Conservation (phyloP, 2,888 invertebrate genomes). For the Aelia acuminata region DNA sequence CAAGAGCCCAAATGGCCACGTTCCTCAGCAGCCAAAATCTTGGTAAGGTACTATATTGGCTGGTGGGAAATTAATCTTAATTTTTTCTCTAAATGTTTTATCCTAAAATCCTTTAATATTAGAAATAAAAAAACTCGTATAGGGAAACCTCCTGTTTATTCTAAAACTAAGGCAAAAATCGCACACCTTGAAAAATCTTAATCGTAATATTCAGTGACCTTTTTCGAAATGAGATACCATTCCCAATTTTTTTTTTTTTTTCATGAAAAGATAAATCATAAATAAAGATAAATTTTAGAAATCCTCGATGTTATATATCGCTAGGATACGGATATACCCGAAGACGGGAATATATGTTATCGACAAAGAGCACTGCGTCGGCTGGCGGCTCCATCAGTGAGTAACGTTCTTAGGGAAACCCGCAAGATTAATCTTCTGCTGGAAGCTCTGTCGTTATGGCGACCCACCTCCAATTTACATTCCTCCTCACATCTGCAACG, state of each 20-base stretch:
- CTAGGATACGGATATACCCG: neutral
- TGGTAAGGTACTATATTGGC: neutral
- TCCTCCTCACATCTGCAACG: neutral
- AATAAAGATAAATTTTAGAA: neutral
- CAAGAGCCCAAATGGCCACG: neutral
- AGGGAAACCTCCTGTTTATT: no score
- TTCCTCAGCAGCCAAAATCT: neutral
- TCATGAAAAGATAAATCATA: neutral
- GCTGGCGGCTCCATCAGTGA: neutral
- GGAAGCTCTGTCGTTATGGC: constrained; percentile 11
- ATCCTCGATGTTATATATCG: neutral
- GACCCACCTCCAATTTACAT: constrained; percentile 7
- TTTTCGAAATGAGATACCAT: no score
- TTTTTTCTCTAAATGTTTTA: no score
- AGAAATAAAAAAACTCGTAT: no score
- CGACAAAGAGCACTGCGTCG: neutral
- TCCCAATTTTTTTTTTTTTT: no score
- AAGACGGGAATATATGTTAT: neutral
- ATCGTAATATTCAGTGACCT: no score
- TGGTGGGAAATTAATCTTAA: no score
- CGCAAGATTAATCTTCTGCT: constrained; percentile 26
- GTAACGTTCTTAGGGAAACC: constrained; percentile 16
- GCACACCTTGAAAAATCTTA: no score
- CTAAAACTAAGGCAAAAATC: no score
- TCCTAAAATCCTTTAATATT: no score